Conservation (phyloP, 2,888 invertebrate species). For the Ceriagrion tenellum region DNA sequence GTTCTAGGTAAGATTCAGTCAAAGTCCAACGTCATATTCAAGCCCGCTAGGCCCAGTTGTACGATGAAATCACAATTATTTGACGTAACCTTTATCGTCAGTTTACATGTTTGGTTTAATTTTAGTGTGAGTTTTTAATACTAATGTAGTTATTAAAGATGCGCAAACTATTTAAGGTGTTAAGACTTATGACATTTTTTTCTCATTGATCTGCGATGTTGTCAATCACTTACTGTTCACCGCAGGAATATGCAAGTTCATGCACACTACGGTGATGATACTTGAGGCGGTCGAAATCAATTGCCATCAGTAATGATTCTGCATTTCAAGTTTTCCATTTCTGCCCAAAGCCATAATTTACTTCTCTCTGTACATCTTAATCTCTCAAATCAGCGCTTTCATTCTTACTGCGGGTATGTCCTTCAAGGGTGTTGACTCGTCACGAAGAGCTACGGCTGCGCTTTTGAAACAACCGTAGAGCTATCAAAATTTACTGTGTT, state of each 20-base stretch:
- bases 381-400: no score
- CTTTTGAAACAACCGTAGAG: no score
- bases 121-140: neutral
- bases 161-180: neutral
- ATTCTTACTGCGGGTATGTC: no score
- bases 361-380: no score
- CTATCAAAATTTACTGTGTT: no score
- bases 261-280: no score
- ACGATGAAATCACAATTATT: neutral
- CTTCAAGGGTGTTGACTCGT: no score
- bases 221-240: neutral
- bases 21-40: neutral
- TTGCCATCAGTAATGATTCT: no score
- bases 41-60: neutral
- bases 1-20: neutral
- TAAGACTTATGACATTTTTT: neutral
- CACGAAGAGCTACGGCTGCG: no score
- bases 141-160: neutral
- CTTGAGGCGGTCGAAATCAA: no score
- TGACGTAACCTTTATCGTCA: neutral
- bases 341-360: no score
- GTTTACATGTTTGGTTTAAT: neutral
- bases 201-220: neutral
- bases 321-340: no score
- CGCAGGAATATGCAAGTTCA: neutral